These are phyloP conservation scores for Solea senegalensis DNA, from an alignment of 2,113 vertebrate species.

Conservation along the genomic window DNA sequence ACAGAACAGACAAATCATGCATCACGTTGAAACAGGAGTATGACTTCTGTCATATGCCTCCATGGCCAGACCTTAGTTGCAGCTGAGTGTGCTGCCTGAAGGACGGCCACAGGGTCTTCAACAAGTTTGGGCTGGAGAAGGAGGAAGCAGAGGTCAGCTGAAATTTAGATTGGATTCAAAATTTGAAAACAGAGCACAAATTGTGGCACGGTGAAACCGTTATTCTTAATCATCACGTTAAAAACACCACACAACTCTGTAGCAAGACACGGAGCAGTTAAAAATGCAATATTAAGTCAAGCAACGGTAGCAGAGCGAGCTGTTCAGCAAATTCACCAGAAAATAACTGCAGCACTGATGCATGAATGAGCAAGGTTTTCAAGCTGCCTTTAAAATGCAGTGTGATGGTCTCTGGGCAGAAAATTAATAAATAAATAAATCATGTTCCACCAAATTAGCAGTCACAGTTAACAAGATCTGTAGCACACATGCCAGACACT, in stretches of 20 bases:
- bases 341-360: constrained; percentile 7
- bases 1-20: too few species aligned
- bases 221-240: not conserved
- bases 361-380: constrained; percentile 37
- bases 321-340: constrained; percentile 4
- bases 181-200: not conserved
- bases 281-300: not conserved
- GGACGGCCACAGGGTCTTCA: constrained; percentile 80
- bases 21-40: not conserved
- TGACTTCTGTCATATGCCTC: constrained; percentile 25
- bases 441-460: constrained; percentile 11
- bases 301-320: not conserved
- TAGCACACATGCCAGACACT: not conserved
- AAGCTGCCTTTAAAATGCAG: constrained; percentile 16
- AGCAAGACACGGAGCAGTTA: constrained; percentile 1
- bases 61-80: constrained; percentile 82
- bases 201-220: not conserved
- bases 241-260: not conserved
- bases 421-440: not conserved
- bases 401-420: not conserved
- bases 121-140: constrained; percentile 73
- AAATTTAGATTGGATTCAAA: not conserved
- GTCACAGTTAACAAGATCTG: constrained; percentile 38
- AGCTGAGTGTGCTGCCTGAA: constrained; percentile 77
- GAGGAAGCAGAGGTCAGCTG: constrained; percentile 40